Evolutionary conservation across 2,888 invertebrate species (phyloP).

Genomic region (Callyntrura guangdongensis): DNA sequence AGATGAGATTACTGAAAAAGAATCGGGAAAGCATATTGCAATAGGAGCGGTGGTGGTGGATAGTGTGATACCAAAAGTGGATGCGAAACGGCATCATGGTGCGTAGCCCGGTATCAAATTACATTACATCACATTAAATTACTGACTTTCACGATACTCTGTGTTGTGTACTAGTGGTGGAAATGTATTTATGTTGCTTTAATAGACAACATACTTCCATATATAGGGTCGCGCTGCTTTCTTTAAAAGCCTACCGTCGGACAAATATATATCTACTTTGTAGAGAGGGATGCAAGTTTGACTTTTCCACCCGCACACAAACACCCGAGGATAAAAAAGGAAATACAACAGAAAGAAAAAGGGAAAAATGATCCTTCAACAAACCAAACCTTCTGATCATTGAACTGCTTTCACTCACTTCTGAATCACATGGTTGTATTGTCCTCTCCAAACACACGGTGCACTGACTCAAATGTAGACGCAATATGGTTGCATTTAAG

Average conservation of each 20-base stretch:
- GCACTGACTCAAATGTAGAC: slow-evolving; percentile 34
- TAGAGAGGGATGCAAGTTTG: slow-evolving; percentile 38
- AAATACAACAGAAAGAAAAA: slow-evolving; percentile 53
- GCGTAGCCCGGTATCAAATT: slow-evolving; percentile 78
- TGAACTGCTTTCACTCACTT: slow-evolving; percentile 57
- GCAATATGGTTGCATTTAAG: slow-evolving; percentile 69
- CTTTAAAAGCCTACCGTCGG: neutral
- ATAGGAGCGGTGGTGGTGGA: neutral
- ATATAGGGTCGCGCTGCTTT: neutral
- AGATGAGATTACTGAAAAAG: slow-evolving; percentile 70
- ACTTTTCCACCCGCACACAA: slow-evolving; percentile 68
- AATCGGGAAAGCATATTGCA: slow-evolving; percentile 24
- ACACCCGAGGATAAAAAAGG: slow-evolving; percentile 55
- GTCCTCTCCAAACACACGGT: neutral
- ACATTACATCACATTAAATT: slow-evolving; percentile 83
- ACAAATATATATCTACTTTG: slow-evolving; percentile 34
- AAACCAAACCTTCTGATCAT: slow-evolving; percentile 66
- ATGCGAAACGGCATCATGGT: slow-evolving; percentile 62
- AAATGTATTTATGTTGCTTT: slow-evolving; percentile 26
- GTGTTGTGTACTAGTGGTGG: slow-evolving; percentile 15
- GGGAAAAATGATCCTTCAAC: slow-evolving; percentile 61
- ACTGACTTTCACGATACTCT: slow-evolving; percentile 51
- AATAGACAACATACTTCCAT: slow-evolving; percentile 11
- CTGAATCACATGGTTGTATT: slow-evolving; percentile 4
- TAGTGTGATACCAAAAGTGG: slow-evolving; percentile 45